A percentile compares a stretch with the other conserved stretches of the same genome.
These are phyloP conservation scores for Crotalus viridis DNA, from an alignment of 2,113 vertebrate genomes.

Conservation along the genomic window DNA sequence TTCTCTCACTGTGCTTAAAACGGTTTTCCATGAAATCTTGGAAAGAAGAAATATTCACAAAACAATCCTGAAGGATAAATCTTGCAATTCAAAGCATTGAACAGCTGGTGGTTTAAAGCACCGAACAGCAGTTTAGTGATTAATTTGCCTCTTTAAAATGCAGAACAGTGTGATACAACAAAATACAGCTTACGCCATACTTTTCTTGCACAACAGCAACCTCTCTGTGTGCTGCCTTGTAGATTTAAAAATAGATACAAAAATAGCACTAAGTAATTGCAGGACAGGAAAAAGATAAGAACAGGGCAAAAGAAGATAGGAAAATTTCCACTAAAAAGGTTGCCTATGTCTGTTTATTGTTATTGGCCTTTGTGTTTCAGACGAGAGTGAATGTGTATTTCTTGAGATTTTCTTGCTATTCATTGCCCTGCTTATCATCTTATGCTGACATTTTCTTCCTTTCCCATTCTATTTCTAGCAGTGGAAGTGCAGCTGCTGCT, in stretches of 20 bases:
- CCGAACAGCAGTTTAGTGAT: constrained; percentile 71
- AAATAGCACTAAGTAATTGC: constrained; percentile 4
- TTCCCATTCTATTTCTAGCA: not conserved
- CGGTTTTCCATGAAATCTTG: constrained; percentile 46
- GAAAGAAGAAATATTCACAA: constrained; percentile 27
- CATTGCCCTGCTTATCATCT: not conserved
- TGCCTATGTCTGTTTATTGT: constrained; percentile 41
- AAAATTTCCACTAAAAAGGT: constrained; percentile 22
- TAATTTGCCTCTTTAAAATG: constrained; percentile 75
- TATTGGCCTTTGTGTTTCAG: constrained; percentile 27
- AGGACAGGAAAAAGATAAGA: constrained; percentile 29
- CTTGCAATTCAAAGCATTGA: constrained; percentile 69
- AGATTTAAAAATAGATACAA: constrained; percentile 47
- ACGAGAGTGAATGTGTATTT: constrained; percentile 4
- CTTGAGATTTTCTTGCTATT: constrained; percentile 31
- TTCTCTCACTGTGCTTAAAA: constrained; percentile 61
- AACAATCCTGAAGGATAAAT: constrained; percentile 71
- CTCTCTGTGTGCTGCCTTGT: constrained; percentile 42
- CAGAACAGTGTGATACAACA: constrained; percentile 61
- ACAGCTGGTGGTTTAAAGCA: constrained; percentile 76
- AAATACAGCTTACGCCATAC: constrained; percentile 48
- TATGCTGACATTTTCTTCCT: not conserved
- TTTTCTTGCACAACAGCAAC: not conserved
- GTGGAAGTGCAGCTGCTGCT: not conserved
- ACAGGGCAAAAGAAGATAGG: constrained; percentile 11